A percentile compares a stretch with the other conserved stretches of the same genome.
These are phyloP conservation scores for Drosophila sordidula DNA, from an alignment of 2,888 invertebrate species.

Conservation along the genomic window DNA sequence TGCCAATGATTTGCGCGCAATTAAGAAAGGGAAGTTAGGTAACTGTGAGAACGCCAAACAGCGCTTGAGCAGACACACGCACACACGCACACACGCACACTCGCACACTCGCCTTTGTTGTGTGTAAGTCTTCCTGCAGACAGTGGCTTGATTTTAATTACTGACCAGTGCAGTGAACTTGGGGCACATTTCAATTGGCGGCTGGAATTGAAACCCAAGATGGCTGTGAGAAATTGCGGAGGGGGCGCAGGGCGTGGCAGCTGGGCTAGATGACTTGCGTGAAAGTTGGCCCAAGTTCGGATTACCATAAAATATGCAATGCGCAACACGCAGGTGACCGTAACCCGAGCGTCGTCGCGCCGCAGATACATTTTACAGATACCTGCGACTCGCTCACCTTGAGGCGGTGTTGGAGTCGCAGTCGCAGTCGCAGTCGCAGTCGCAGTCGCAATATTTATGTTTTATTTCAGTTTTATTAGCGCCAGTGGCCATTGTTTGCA, in stretches of 20 bases:
- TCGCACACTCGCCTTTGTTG: background rate
- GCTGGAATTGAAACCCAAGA: conserved; percentile 62
- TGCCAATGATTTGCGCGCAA: conserved; percentile 51
- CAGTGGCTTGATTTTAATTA: conserved; percentile 61
- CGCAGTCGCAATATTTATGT: conserved; percentile 25
- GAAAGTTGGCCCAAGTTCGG: conserved; percentile 66
- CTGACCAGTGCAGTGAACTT: conserved; percentile 70
- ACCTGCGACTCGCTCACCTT: conserved; percentile 64
- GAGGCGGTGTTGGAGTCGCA: conserved; percentile 19
- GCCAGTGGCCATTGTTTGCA: conserved; percentile 37
- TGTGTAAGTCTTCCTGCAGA: conserved; percentile 24
- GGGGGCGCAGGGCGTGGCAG: conserved; percentile 2
- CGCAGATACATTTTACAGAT: conserved; percentile 58
- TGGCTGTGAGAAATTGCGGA: conserved; percentile 65
- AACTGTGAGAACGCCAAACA: conserved; percentile 49
- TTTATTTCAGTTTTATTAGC: conserved; percentile 52
- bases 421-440: conserved; percentile 1
- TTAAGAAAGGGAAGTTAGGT: conserved; percentile 58
- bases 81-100: conserved; percentile 7
- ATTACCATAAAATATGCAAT: conserved; percentile 76
- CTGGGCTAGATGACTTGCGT: conserved; percentile 27
- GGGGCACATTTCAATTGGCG: conserved; percentile 37
- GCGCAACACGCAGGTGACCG: conserved; percentile 62
- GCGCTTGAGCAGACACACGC: conserved; percentile 1
- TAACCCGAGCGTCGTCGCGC: conserved; percentile 45